phyloP scores from a whole-genome alignment of 92 coral and sea anemone species.

The Phenganax stokvisi region DNA sequence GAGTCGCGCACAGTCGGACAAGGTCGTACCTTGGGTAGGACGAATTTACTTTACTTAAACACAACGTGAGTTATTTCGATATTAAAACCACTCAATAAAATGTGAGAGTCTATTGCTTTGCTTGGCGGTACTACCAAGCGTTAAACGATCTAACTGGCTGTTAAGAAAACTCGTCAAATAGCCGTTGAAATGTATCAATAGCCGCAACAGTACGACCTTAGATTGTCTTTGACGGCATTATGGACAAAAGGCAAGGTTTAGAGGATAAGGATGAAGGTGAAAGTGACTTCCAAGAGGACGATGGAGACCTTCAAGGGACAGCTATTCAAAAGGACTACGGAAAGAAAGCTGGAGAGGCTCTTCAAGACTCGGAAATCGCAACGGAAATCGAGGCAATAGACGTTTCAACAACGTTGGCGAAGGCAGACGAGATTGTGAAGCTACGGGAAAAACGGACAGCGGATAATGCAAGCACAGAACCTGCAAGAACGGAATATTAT shows the following conservation, averaged over 20 bases:
- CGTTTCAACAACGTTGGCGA: not conserved
- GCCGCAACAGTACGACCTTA: constrained; percentile 10
- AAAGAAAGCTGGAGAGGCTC: not conserved
- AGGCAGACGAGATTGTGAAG: not conserved
- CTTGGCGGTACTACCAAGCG: no score
- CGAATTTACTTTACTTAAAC: no score
- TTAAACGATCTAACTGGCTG: no score
- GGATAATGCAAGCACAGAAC: not conserved
- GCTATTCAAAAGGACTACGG: not conserved
- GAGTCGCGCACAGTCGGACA: no score
- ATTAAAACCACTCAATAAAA: no score
- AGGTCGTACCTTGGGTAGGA: no score
- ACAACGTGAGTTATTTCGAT: no score
- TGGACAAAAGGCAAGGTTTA: not conserved
- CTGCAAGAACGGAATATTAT: not conserved
- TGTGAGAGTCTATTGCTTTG: no score
- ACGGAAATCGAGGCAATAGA: not conserved
- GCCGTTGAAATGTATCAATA: no score
- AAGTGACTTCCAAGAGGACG: not conserved
- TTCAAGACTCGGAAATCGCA: not conserved
- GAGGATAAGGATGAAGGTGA: not conserved
- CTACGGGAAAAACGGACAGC: not conserved
- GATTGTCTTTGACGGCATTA: constrained; percentile 2
- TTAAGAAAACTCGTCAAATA: no score
- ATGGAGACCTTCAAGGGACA: no score